Conservation (phyloP, 1,140 invertebrate genomes). For the Caenorhabditis remanei region DNA sequence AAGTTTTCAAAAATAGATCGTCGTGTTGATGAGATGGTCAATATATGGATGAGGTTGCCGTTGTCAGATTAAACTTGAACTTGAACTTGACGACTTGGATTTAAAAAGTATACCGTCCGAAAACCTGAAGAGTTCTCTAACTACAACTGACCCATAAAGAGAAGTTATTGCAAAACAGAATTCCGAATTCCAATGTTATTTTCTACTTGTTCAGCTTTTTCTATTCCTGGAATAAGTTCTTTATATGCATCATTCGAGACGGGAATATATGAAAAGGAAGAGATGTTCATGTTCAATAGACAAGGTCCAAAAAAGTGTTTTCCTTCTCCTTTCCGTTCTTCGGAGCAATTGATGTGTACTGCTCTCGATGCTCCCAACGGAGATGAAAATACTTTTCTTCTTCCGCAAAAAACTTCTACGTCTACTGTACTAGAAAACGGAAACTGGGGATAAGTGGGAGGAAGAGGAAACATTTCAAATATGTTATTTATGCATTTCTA, state of each 20-base stretch:
- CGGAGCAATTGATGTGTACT: background rate
- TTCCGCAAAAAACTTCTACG: background rate
- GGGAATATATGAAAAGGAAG: background rate
- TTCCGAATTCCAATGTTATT: slow-evolving; percentile 15
- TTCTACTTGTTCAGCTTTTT: background rate
- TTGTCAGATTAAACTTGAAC: no score
- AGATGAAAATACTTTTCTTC: background rate
- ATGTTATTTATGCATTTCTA: background rate
- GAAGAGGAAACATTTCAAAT: background rate
- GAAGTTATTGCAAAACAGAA: no score
- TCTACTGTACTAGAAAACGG: background rate
- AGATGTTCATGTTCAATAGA: background rate
- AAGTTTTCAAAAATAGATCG: no score
- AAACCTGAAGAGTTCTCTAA: no score
- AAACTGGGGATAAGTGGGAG: background rate
- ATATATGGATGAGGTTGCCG: no score
- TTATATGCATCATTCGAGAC: background rate
- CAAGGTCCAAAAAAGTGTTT: background rate
- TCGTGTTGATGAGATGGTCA: no score
- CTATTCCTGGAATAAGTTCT: background rate
- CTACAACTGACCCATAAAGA: no score
- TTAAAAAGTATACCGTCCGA: no score
- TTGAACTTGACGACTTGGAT: no score
- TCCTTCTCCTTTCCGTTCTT: background rate
- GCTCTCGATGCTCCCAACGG: background rate